phyloP scores from a whole-genome alignment of 1,140 invertebrate species.

The Drosophila melanica region DNA sequence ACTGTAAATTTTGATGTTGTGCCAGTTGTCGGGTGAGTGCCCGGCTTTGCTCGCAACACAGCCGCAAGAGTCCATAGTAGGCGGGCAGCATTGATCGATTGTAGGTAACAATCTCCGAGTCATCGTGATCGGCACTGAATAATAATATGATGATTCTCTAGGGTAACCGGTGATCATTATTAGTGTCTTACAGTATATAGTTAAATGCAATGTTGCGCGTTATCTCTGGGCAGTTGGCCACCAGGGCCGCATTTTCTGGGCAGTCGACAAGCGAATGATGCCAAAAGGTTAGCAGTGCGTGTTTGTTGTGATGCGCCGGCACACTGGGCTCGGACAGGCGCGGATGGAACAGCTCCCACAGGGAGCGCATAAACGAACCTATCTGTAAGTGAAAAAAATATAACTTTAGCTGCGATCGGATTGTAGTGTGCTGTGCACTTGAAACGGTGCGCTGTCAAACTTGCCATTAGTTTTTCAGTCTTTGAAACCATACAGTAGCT shows the following conservation, averaged over 20 bases:
- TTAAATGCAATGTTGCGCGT: conserved; percentile 95
- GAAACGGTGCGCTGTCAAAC: conserved; percentile 26
- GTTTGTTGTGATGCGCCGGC: conserved; percentile 97
- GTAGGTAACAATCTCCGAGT: conserved; percentile 96
- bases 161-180: not conserved
- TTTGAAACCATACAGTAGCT: conserved; percentile 95
- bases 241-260: conserved; percentile 95
- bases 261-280: conserved; percentile 96
- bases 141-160: conserved; percentile 38
- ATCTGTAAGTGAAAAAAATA: conserved; percentile 86
- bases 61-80: conserved; percentile 95
- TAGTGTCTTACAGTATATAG: conserved; percentile 93
- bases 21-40: conserved; percentile 93
- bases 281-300: conserved; percentile 96
- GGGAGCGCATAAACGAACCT: conserved; percentile 93
- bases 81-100: conserved; percentile 96
- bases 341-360: conserved; percentile 97
- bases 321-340: conserved; percentile 97
- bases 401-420: conserved; percentile 32
- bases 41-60: conserved; percentile 94
- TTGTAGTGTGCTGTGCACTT: not conserved
- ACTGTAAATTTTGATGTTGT: conserved; percentile 96
- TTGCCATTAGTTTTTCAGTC: conserved; percentile 96
- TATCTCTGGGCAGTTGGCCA: conserved; percentile 91
- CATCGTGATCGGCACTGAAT: conserved; percentile 95